Evolutionary conservation across 2,113 vertebrate species (phyloP), one percentile per base, ranked within the genome.

Genomic region (Ellobius talpinus): DNA sequence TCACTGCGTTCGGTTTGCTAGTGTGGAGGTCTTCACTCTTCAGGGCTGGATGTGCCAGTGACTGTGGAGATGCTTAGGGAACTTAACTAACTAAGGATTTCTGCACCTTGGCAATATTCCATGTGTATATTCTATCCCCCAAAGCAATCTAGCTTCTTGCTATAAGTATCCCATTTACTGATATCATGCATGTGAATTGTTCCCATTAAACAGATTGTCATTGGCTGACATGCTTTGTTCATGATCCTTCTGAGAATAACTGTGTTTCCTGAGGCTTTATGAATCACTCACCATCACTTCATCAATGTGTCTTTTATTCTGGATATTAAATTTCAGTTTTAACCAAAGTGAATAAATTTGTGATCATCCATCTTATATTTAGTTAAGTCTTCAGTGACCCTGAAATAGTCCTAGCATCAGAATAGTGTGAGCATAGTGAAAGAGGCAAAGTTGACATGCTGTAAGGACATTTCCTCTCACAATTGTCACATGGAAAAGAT

Each of bases 251-350:
- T 50, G 33, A n/a, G 16, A 68, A 9, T 24, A 55, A 50, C 1
- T 79, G 1, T 63, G 78, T 94, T 79, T 73, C 58, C 42, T 85
- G n/a, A 66, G 68, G 11, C 12, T 72, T 26, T 65, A 91, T 52
- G 36, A 95, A 55, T 65, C 58, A 47, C 65, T n/a, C 16, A 29
- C 2, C 61, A 42, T 65, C 26, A 91, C 31, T 78, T 79, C 58
- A 24, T 92, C 47, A 70, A 4, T 45, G 5, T 94, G 66, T 63
- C 65, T 93, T 96, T 95, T 68, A 7, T 63, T 91, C 65, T 58
- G 14, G 33, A 81, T 76, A 52, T 33, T 79, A 76, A 91, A 68
- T 79, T 90, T 73, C 24, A 29, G 16, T 87, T 88, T 81, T 94
- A 90, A 55, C 36, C 42, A 55, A 78, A 95, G 3, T 39, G 33